These are phyloP conservation scores for Pollimyrus isidori DNA, from an alignment of 2,113 vertebrate genomes.

Conservation along the genomic window DNA sequence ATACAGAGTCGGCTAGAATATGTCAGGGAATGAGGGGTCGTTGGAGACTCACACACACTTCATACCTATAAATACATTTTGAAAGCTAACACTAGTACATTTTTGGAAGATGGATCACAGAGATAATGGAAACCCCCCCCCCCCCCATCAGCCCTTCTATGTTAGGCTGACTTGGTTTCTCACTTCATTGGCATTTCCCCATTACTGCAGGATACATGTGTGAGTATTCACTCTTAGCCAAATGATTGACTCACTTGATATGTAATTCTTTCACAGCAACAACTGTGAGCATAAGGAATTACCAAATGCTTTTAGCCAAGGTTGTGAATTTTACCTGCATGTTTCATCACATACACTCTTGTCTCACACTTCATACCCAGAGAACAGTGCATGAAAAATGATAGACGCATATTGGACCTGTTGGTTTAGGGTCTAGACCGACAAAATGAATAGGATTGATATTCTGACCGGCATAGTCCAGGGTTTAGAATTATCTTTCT, in stretches of 20 bases:
- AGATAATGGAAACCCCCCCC: slow-evolving; percentile 37
- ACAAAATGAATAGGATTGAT: background rate
- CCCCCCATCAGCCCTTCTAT: background rate
- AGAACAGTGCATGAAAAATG: background rate
- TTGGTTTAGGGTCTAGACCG: background rate
- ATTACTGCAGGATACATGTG: background rate
- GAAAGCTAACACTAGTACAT: slow-evolving; percentile 80
- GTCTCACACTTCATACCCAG: background rate
- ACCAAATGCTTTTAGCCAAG: background rate
- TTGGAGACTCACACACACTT: slow-evolving; percentile 29
- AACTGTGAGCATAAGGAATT: background rate
- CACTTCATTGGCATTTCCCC: background rate
- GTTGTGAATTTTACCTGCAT: background rate
- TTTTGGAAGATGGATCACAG: slow-evolving; percentile 56
- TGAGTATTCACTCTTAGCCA: background rate
- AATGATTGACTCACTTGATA: background rate
- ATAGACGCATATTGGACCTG: background rate
- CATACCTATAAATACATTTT: slow-evolving; percentile 65
- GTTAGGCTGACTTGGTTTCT: background rate
- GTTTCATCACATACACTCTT: background rate
- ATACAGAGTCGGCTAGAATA: slow-evolving; percentile 27
- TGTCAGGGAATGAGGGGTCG: slow-evolving; percentile 6
- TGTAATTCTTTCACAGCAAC: background rate
- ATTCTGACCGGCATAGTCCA: background rate
- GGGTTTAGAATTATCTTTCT: background rate